Base-by-base conservation (phyloP, 2,888 invertebrate species). In the Steinernema hermaphroditum region DNA sequence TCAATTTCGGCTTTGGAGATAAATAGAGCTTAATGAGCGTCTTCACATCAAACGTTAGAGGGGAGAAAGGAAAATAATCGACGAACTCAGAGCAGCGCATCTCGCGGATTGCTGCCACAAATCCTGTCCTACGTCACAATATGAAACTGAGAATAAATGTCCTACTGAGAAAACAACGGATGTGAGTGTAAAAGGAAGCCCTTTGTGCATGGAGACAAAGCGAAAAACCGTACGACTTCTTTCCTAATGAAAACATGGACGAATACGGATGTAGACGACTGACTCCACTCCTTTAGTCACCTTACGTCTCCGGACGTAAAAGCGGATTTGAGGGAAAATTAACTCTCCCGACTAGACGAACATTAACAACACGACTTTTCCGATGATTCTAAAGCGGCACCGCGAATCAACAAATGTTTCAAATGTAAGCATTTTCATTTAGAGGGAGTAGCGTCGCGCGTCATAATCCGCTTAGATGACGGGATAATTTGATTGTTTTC, bases 81-180 rank as follows among this genome's bases (percentile, higher is more conserved):
- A 62, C 29, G 16, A 32, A 32, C 34, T 62, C 62, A 32, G 27
- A 4, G 29, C 29, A 8, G 32, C 62, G 62, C 32, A 32, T 62
- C 54, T 32, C 16, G 62, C 6, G 62, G 62, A 62, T 32, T 34
- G 62, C 62, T 29, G 9, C n/a, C 62, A 62, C 62, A 29, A 29
- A 62, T 62, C 62, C 54, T 62, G 6, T 29, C 62, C 62, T 62
- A 62, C 32, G 62, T 62, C 62, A 62, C 62, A 34, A 24, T 8
- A 32, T 62, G 62, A 32, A 62, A 46, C 46, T 16, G 46, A 16
- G 22, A 46, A 46, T 46, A 46, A 46, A 16, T 46, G 46, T 12
- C 12, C 37, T 46, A 46, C 46, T 32, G 62, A 29, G 32, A 29
- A 29, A 27, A 62, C 22, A 62, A 62, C 46, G n/a, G 4, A 6